Percentiles rank a stretch among this genome's conserved stretches.
These are phyloP conservation scores for Takifugu ocellatus DNA, from an alignment of 2,797 vertebrate species.

Conservation along the genomic window DNA sequence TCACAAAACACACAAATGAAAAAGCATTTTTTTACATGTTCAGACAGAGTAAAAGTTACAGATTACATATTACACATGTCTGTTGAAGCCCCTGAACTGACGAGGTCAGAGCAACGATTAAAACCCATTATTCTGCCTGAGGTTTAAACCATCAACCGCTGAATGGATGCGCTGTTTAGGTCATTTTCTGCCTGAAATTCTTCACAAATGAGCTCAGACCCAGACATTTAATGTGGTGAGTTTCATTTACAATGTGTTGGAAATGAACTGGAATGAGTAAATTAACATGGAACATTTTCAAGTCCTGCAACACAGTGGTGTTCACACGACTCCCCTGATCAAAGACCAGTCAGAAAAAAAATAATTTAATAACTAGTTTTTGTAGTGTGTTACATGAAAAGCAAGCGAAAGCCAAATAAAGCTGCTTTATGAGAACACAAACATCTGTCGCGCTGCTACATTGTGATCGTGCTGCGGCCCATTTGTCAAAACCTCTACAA, in stretches of 20 bases:
- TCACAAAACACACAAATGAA: conserved; percentile 16
- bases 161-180: conserved; percentile 28
- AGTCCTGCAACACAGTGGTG: background rate
- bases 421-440: conserved; percentile 33
- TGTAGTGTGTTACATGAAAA: conserved; percentile 10
- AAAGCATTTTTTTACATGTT: conserved; percentile 12
- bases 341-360: too few species aligned
- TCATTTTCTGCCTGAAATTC: conserved; percentile 28
- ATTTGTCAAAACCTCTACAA: conserved; percentile 28
- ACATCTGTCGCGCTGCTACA: conserved; percentile 31
- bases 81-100: conserved; percentile 7
- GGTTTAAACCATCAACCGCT: conserved; percentile 13
- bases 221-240: background rate
- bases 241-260: conserved; percentile 4
- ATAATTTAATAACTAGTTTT: conserved; percentile 11
- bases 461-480: conserved; percentile 16
- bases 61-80: conserved; percentile 4
- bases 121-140: conserved; percentile 24
- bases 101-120: conserved; percentile 7
- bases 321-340: background rate
- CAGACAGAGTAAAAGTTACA: conserved; percentile 4
- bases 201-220: conserved; percentile 29
- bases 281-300: background rate
- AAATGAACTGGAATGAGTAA: background rate
- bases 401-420: background rate